Percentiles rank a stretch among this genome's conserved stretches.
Conservation (phyloP, 2,888 invertebrate species). For the Polyommatus iphigenia region DNA sequence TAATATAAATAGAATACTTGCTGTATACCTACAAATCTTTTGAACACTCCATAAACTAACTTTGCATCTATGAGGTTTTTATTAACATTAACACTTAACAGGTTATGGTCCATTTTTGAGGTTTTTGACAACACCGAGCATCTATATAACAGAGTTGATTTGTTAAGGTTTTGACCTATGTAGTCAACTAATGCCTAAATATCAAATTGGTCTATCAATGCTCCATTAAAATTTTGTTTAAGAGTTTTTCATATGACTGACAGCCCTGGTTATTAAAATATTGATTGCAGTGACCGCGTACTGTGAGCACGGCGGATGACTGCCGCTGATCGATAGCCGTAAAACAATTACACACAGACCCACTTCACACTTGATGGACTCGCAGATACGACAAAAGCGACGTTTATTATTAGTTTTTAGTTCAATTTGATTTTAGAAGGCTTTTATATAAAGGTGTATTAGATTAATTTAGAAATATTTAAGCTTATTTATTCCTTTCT, state of each 20-base stretch:
- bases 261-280: conserved; percentile 33
- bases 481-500: background rate
- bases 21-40: no score
- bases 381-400: background rate
- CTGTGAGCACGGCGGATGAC: background rate
- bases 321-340: conserved; percentile 14
- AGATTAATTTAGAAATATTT: background rate
- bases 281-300: conserved; percentile 29
- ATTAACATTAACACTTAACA: no score
- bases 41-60: no score
- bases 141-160: no score
- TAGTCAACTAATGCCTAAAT: no score
- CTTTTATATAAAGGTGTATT: background rate
- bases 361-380: conserved; percentile 18
- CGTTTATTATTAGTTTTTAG: background rate
- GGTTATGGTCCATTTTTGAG: no score
- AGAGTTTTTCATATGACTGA: background rate
- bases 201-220: no score
- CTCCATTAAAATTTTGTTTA: no score
- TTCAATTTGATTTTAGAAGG: background rate
- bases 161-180: no score
- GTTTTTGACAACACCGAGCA: no score
- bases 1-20: no score
- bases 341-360: conserved; percentile 8
- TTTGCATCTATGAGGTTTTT: no score